Conservation (phyloP, 2,113 vertebrate species). For the Hylia prasina region DNA sequence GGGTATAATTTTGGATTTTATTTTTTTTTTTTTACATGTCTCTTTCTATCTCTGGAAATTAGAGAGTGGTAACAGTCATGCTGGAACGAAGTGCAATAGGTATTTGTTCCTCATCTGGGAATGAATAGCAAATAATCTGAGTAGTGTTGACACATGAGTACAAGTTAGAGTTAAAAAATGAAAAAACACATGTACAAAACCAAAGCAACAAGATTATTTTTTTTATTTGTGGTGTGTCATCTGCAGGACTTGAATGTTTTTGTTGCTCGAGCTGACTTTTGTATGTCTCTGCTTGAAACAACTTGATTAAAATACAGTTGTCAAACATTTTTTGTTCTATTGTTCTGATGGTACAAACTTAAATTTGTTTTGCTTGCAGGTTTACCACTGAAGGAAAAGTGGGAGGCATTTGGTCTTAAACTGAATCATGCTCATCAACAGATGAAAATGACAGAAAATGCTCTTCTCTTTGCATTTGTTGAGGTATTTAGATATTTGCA, state of each 20-base stretch:
- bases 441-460: slow-evolving; percentile 89
- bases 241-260: background rate
- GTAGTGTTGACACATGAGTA: background rate
- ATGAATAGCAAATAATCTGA: background rate
- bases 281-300: background rate
- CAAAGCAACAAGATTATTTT: background rate
- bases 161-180: background rate
- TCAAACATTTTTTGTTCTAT: background rate
- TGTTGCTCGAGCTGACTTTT: background rate
- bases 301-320: background rate
- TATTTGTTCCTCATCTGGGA: background rate
- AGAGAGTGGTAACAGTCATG: background rate
- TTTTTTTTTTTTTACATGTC: background rate
- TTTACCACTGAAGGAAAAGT: slow-evolving; percentile 82
- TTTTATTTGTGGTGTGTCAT: background rate
- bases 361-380: slow-evolving; percentile 66
- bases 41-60: background rate
- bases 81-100: background rate
- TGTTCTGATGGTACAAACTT: background rate
- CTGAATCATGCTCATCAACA: slow-evolving; percentile 91
- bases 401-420: slow-evolving; percentile 87
- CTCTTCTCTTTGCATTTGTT: slow-evolving; percentile 93
- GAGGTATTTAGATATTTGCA: slow-evolving; percentile 79
- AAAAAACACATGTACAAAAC: background rate
- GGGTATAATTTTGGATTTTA: background rate